Evolutionary conservation across 1,140 invertebrate species (phyloP).

Genomic region (Cheumatopsyche charites): DNA sequence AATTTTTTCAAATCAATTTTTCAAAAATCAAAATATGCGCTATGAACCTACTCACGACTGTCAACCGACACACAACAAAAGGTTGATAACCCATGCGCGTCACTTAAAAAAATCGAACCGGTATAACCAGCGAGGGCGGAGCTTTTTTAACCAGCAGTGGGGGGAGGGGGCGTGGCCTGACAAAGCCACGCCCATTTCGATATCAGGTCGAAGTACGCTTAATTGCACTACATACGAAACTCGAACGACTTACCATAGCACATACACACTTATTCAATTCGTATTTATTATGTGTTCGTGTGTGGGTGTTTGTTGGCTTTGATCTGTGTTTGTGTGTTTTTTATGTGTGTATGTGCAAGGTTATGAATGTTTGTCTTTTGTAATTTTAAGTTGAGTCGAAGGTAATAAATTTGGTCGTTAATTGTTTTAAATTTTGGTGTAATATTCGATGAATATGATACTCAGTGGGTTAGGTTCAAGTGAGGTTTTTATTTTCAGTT

Average conservation of each 20-base stretch:
- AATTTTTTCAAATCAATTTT: no score
- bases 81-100: conserved; percentile 21
- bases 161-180: background rate
- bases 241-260: background rate
- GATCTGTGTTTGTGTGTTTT: no score
- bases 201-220: conserved; percentile 15
- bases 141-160: background rate
- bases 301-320: background rate
- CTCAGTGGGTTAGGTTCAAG: no score
- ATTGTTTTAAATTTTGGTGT: no score
- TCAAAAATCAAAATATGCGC: no score
- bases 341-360: no score
- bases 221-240: conserved; percentile 4
- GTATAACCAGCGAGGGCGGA: background rate
- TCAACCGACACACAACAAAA: background rate
- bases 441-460: no score
- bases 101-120: conserved; percentile 9
- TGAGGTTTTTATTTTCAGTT: no score
- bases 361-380: no score
- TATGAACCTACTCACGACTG: no score
- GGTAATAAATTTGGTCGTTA: no score
- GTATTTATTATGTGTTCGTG: background rate
- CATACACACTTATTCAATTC: background rate
- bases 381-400: no score
- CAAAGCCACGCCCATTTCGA: background rate